Base-by-base conservation (phyloP, 2,113 vertebrate genomes). In the Carassius carassius region DNA sequence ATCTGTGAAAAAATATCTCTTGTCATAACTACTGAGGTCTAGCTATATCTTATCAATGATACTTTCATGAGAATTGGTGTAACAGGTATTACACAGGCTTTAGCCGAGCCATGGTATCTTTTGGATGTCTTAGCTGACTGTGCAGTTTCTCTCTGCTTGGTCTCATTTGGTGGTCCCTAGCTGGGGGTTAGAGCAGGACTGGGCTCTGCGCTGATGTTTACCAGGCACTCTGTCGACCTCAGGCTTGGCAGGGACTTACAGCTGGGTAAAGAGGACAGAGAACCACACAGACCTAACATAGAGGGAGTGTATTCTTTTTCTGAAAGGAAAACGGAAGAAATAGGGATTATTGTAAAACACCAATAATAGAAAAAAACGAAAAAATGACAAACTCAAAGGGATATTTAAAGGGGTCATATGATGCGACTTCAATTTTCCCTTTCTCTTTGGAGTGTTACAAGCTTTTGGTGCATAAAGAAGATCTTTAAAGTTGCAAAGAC, bases 201-300 rank as follows among this genome's bases (percentile, higher is more conserved):
- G 93, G 94, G 96, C 91, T 98, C 97, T 0, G 95, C 95, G 92
- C 97, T 98, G 94, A 98, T 96, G 92, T 97, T 96, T 88, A 99
- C 97, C 96, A 99, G 96, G 93, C 97, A 99, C 93, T 99, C 97
- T 62, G 96, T 99, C 93, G 98, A 99, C 92, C 98, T 98, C 92
- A 99, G 95, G 92, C 97, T 98, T 79, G 95, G 93, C 92, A 98
- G 93, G 89, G 98, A 98, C 91, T 97, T 98, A 94, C 97, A 97
- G 94, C 98, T 98, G 73, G 96, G 98, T 87, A 99, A 92, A 85
- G 98, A 99, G 51, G 95, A 96, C 95, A 99, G 92, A 72, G 98
- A 99, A 74, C 97, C 97, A 89, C 97, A 98, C 88, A 98, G 95
- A 84, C 97, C 97, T 94, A 97, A 94, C 96, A 98, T 96, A 91